phyloP scores from a whole-genome alignment of 2,888 invertebrate genomes.

The Schizotus pectinicornis region DNA sequence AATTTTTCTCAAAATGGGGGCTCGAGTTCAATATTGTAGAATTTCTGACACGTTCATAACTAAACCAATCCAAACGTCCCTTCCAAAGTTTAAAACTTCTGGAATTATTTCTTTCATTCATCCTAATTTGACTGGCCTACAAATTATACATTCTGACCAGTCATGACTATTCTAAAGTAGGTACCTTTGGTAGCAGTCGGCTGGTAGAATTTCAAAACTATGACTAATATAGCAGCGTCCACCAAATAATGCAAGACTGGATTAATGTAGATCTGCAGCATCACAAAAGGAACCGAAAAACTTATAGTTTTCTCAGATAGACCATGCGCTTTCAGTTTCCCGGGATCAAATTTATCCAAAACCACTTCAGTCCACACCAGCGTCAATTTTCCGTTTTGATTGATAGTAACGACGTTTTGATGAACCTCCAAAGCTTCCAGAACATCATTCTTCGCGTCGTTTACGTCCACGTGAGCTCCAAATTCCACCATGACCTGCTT shows the following conservation, averaged over 20 bases:
- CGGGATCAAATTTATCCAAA: conserved; percentile 58
- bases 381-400: conserved; percentile 46
- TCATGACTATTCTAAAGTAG: too few species aligned
- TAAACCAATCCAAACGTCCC: too few species aligned
- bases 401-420: conserved; percentile 59
- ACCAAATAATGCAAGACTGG: conserved; percentile 74
- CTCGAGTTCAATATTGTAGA: too few species aligned
- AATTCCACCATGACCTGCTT: conserved; percentile 57
- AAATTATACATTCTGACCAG: too few species aligned
- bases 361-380: conserved; percentile 57
- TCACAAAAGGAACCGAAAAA: conserved; percentile 71
- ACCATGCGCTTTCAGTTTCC: conserved; percentile 68
- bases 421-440: conserved; percentile 68
- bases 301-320: conserved; percentile 72
- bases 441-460: conserved; percentile 59
- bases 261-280: conserved; percentile 78
- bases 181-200: conserved; percentile 51
- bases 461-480: conserved; percentile 55
- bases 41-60: too few species aligned
- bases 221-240: conserved; percentile 66
- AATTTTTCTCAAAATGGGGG: too few species aligned
- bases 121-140: too few species aligned
- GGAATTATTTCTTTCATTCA: too few species aligned
- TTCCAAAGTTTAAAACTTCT: too few species aligned
- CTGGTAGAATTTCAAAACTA: conserved; percentile 53